These are phyloP conservation scores for Eriocheir sinensis DNA, from an alignment of 1,140 invertebrate species.

Conservation along the genomic window DNA sequence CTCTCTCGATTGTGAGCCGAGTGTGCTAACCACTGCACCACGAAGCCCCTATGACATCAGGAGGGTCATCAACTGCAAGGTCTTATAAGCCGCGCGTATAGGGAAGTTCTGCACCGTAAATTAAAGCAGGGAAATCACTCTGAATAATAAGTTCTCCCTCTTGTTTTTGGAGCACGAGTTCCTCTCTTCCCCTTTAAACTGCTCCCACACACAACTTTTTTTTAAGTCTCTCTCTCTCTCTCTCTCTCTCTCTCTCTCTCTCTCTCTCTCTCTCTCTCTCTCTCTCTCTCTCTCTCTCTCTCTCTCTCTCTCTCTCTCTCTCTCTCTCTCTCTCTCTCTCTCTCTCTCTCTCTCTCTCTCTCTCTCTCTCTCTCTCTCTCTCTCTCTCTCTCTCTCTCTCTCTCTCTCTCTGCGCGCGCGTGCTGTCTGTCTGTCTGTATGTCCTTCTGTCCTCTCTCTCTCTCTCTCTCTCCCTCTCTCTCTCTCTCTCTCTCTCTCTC, in stretches of 20 bases:
- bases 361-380: constrained; percentile 43
- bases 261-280: constrained; percentile 31
- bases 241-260: neutral
- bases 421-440: constrained; percentile 19
- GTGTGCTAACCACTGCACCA: too few species aligned
- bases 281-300: constrained; percentile 33
- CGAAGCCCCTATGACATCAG: too few species aligned
- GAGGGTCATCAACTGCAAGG: too few species aligned
- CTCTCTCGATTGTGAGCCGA: too few species aligned
- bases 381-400: neutral
- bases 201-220: neutral
- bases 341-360: constrained; percentile 38
- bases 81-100: neutral
- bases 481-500: neutral
- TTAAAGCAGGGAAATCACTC: constrained; percentile 4
- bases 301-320: constrained; percentile 41
- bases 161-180: neutral
- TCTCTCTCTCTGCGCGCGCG: neutral
- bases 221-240: too few species aligned
- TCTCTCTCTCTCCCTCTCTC: neutral
- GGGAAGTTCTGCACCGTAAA: neutral
- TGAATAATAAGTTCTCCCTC: constrained; percentile 15
- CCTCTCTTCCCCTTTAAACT: constrained; percentile 13
- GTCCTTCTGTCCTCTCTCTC: neutral
- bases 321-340: constrained; percentile 53